phyloP scores from a whole-genome alignment of 1,140 invertebrate genomes.

The Cardiocondyla obscurior region DNA sequence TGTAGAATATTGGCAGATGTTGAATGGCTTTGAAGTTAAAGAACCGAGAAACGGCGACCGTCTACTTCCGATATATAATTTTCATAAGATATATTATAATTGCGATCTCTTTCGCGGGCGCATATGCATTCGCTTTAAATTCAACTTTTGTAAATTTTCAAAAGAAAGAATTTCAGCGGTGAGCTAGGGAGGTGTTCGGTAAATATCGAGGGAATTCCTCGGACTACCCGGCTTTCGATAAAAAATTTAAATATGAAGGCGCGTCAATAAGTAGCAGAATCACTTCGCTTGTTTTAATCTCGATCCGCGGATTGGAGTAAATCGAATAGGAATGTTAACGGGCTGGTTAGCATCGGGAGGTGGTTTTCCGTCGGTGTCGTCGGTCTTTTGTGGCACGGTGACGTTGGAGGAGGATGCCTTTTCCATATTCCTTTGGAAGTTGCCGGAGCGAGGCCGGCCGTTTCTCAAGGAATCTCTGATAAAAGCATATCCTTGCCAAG shows the following conservation, averaged over 20 bases:
- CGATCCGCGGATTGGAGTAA: constrained; percentile 15
- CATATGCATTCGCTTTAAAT: too few species aligned
- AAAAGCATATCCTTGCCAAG: constrained; percentile 67
- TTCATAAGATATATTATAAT: too few species aligned
- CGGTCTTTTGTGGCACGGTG: constrained; percentile 42
- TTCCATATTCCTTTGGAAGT: constrained; percentile 54
- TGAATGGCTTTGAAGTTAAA: neutral
- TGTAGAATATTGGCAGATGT: neutral
- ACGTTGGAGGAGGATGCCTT: constrained; percentile 44
- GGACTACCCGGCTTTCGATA: neutral
- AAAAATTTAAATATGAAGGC: constrained; percentile 1
- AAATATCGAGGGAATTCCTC: too few species aligned
- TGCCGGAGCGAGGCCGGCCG: constrained; percentile 23
- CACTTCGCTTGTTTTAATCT: constrained; percentile 27
- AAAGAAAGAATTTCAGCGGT: too few species aligned
- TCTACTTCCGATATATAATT: neutral
- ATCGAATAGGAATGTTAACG: constrained; percentile 14
- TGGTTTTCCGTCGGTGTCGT: constrained; percentile 11
- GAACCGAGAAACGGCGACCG: neutral
- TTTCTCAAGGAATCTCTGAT: constrained; percentile 65
- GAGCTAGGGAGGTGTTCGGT: too few species aligned
- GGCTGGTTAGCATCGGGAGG: constrained; percentile 26
- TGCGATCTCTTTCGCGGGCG: too few species aligned
- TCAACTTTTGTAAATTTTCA: too few species aligned
- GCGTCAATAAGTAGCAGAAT: constrained; percentile 5